Evolutionary conservation across 2,113 vertebrate genomes (phyloP), one percentile per base, ranked within the genome.

Genomic region (Rutilus rutilus): DNA sequence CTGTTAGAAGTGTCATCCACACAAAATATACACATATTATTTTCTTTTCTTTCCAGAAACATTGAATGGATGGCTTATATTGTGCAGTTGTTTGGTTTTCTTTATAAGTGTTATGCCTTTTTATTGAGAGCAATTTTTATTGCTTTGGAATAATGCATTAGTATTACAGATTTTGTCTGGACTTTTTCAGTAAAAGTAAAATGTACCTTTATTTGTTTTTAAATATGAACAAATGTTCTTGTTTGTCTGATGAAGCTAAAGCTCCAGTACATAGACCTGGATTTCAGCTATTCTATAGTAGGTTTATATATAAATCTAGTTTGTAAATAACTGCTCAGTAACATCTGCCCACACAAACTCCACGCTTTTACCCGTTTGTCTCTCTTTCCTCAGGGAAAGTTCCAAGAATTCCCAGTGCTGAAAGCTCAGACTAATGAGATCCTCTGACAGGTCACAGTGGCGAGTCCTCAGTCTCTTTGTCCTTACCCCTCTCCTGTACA

Each of bases 361-460:
- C 33, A 10, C 10, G 9, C 33, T 36, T 39, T 39, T 23, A 39
- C 33, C 33, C 23, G 1, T 71, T 39, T 12, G 33, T 71, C 19
- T 36, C 33, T 71, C 67, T 42, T 6, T 71, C 36, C 67, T 71
- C 8, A 42, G 36, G 67, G 19, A 71, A 39, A 23, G 67, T 39
- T 71, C 19, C 33, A 1, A 71, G 67, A 39, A 71, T 23, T 42
- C 36, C 67, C 36, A 42, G 33, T 11, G 64, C 30, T 67, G 33
- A 17, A 17, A 67, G 19, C 67, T 71, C 67, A 39, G 33, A 12
- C 67, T 71, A 71, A 71, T 71, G 33, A 71, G 67, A 71, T 71
- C 36, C 36, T 71, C 36, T 12, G 23, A 71, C 2, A 11, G 67
- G 67, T 71, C 67, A 71, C 9, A 2, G 67, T 11, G 2, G 36